A percentile compares a stretch with the other conserved stretches of the same genome.
These are phyloP conservation scores for Brachypalpus laphriformis DNA, from an alignment of 2,888 invertebrate species.

Conservation along the genomic window DNA sequence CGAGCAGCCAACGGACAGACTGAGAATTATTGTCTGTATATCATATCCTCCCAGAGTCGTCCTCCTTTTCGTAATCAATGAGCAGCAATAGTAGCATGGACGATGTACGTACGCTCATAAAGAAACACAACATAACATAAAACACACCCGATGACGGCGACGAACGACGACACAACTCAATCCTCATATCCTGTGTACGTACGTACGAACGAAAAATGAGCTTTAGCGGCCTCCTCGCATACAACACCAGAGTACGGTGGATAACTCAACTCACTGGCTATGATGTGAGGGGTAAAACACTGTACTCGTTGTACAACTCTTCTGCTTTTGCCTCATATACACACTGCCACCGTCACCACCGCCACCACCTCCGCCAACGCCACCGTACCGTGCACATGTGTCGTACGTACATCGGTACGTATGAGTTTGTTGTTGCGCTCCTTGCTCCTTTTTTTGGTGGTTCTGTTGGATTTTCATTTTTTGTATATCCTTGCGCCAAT, in stretches of 20 bases:
- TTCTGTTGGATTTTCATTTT: not conserved
- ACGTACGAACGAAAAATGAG: constrained; percentile 60
- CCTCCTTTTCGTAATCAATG: constrained; percentile 64
- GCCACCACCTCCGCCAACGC: constrained; percentile 38
- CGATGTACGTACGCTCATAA: constrained; percentile 63
- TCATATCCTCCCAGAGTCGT: constrained; percentile 71
- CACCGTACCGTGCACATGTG: constrained; percentile 62
- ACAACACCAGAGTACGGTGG: constrained; percentile 27
- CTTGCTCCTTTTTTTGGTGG: constrained; percentile 44
- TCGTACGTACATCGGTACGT: constrained; percentile 64
- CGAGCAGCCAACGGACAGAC: constrained; percentile 70
- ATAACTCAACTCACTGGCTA: constrained; percentile 43
- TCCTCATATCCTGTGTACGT: constrained; percentile 74
- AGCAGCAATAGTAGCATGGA: constrained; percentile 63
- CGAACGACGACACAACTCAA: constrained; percentile 73
- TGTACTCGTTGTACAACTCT: constrained; percentile 55
- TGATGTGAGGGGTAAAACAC: constrained; percentile 67
- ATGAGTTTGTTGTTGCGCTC: constrained; percentile 71
- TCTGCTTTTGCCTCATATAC: constrained; percentile 65
- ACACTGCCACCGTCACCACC: constrained; percentile 7
- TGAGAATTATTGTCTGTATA: constrained; percentile 75
- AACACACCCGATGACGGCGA: constrained; percentile 73
- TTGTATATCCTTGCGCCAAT: constrained; percentile 73
- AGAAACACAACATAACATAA: constrained; percentile 75
- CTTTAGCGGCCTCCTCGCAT: constrained; percentile 63